Evolutionary conservation across 1,140 invertebrate species (phyloP), one percentile per base, ranked within the genome.

Genomic region (Frieseomelitta varia): DNA sequence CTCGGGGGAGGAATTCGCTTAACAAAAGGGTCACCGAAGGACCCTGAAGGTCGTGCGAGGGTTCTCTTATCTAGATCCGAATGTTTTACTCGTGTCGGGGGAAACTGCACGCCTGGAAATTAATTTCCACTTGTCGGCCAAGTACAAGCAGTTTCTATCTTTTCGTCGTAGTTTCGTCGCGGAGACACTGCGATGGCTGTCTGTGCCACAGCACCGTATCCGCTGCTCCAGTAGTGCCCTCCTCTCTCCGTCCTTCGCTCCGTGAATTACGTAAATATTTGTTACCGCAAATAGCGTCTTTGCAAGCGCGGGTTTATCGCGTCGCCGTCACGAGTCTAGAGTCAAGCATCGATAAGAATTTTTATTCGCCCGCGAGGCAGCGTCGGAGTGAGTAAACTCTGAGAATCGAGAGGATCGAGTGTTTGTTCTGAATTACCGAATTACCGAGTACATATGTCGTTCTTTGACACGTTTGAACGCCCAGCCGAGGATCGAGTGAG

Each of bases 51-150:
- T 90, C 79, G 81, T 30, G 34, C 81, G 39, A 73, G 75, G 79
- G 19, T 85, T 47, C 69, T 47, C 86, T 89, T 90, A 90, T 90
- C 88, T 87, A 77, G 85, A 90, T 89, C 61, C 88, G 88, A 87
- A 87, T 89, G 85, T 68, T 51, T 84, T 19, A 63, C 81, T 34
- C 21, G 74, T 51, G 21, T 53, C 73, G 61, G 63, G 63, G 81
- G 81, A 53, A 82, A 80, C 77, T 81, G 85, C 79, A 85, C 11
- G 27, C 80, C 77, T n/a, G n/a, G 82, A 90, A 89, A 90, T 90
- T 90, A 90, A 90, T 90, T 90, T 87, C 88, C 53, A 74, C 65
- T 82, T 61, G 88, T 79, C 81, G 88, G 82, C 6, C 85, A 69
- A 71, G 79, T 15, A 8, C 53, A 68, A 75, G 39, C 8, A 47